Percentiles rank a stretch among this genome's conserved stretches.
Evolutionary conservation across 2,797 vertebrate species (phyloP).

Genomic region (Pachyuromys duprasi): DNA sequence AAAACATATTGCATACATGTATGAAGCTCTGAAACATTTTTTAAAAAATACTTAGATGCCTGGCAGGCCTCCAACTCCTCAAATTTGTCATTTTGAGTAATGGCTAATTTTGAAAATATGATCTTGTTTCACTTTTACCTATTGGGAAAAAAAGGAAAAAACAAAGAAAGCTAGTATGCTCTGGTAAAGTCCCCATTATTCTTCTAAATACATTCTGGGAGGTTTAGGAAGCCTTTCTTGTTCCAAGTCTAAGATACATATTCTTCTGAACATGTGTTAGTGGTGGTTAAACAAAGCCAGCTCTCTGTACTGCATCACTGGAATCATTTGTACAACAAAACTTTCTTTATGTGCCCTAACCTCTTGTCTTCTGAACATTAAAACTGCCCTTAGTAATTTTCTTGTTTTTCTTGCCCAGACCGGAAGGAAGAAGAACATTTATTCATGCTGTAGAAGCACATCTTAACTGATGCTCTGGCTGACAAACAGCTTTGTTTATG

Average conservation of each 20-base stretch:
- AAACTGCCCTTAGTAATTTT: slow-evolving; percentile 61
- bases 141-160: not conserved
- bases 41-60: not conserved
- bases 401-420: slow-evolving; percentile 69
- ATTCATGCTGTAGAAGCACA: slow-evolving; percentile 60
- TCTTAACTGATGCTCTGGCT: slow-evolving; percentile 64
- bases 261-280: not conserved
- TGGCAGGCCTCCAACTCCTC: not conserved
- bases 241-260: not conserved
- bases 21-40: not conserved
- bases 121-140: slow-evolving; percentile 6
- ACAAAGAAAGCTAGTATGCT: not conserved
- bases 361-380: slow-evolving; percentile 55
- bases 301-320: slow-evolving; percentile 35
- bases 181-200: not conserved
- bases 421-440: slow-evolving; percentile 58
- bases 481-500: slow-evolving; percentile 70
- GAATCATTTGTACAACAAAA: slow-evolving; percentile 60
- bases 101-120: slow-evolving; percentile 29
- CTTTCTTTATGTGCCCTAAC: slow-evolving; percentile 61
- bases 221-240: not conserved
- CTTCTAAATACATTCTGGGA: not conserved
- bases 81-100: not conserved
- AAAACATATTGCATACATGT: not conserved
- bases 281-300: not conserved